Base-by-base conservation (phyloP, 2,888 invertebrate genomes). In the Spatulosminthurus flaviceps region DNA sequence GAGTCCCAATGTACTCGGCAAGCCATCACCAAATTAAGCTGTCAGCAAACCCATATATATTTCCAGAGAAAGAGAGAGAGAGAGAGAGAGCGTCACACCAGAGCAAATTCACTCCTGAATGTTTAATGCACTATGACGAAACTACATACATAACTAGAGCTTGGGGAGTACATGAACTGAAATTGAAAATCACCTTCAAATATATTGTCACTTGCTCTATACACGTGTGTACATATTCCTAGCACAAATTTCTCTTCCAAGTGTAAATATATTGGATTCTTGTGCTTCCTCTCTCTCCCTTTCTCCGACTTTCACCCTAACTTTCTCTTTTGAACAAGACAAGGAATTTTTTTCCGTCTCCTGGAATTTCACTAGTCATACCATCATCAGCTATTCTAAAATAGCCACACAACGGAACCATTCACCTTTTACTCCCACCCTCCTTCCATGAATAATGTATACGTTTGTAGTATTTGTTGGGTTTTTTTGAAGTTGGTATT, bases 11-110 rank as follows among this genome's bases (percentile, higher is more conserved):
- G n/a, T 11, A 74, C 22, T 24, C 24, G 19, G n/a, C 24, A 11
- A 28, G 60, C 74, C 60, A 74, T 74, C 74, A 72, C 72, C 74
- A 28, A 74, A 74, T 74, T 74, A 74, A 74, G 74, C 26, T 74
- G 74, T 74, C 74, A 29, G 61, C 29, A 29, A 19, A 61, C 11
- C 61, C 60, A 28, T 61, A 74, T 74, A 74, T 28, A 61, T 16
- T 43, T n/a, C 60, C 34, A 61, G 26, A 28, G 60, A 61, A n/a
- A 61, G 64, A 21, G 60, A 60, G 21, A 60, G 60, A 60, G 21
- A 60, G 60, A 21, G 60, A 21, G 60, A 21, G 60, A 21, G 60
- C 16, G 60, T 60, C 60, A 60, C 60, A 60, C 21, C 5, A 13
- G 21, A 21, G 60, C 7, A 60, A 60, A 19, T 60, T 21, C 60